phyloP scores from a whole-genome alignment of 2,888 invertebrate species.

The Cephus pygmeus region DNA sequence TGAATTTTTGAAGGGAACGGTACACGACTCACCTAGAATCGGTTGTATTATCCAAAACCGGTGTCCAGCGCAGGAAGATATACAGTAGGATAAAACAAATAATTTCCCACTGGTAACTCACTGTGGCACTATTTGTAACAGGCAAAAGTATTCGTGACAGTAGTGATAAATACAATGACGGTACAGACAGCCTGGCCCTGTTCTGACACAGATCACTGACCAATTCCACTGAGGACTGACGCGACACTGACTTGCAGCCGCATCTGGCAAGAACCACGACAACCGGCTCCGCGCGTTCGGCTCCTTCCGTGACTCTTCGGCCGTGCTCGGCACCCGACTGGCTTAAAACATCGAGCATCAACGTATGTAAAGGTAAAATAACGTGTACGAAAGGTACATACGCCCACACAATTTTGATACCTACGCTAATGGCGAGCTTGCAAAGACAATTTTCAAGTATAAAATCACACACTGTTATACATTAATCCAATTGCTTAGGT shows the following conservation, averaged over 20 bases:
- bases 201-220: conserved; percentile 57
- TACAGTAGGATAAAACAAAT: conserved; percentile 38
- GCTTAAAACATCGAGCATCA: neutral
- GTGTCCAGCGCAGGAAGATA: conserved; percentile 32
- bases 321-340: conserved; percentile 21
- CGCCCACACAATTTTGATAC: conserved; percentile 21
- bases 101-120: conserved; percentile 45
- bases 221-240: conserved; percentile 56
- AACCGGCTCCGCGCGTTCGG: conserved; percentile 40
- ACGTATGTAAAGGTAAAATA: neutral
- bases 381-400: conserved; percentile 21
- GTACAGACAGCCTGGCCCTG: conserved; percentile 24
- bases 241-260: conserved; percentile 54
- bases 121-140: conserved; percentile 39
- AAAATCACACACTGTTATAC: neutral
- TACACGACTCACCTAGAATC: conserved; percentile 33
- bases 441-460: neutral
- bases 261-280: conserved; percentile 30
- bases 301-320: conserved; percentile 32
- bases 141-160: conserved; percentile 2
- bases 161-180: conserved; percentile 3
- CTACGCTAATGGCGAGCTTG: conserved; percentile 16
- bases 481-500: neutral
- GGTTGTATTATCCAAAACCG: conserved; percentile 30
- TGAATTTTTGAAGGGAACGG: neutral